Percentiles rank a stretch among this genome's conserved stretches.
Evolutionary conservation across 2,113 vertebrate species (phyloP).

Genomic region (Furnarius figulus): DNA sequence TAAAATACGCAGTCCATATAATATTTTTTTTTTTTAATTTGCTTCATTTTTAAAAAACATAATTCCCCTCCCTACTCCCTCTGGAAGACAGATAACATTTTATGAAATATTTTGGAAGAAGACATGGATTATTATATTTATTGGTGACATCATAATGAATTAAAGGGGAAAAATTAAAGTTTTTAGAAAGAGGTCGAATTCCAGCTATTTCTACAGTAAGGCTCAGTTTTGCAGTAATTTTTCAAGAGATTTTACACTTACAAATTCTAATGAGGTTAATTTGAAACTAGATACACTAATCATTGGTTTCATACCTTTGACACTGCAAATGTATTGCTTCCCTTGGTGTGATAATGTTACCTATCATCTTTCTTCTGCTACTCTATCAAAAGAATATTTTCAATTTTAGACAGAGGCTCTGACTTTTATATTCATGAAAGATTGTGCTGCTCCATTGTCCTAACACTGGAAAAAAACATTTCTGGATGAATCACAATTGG

Average conservation of each 20-base stretch:
- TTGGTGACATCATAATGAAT: conserved; percentile 15
- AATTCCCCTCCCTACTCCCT: neutral
- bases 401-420: neutral
- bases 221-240: conserved; percentile 25
- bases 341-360: neutral
- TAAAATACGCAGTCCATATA: neutral
- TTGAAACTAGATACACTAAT: conserved; percentile 13
- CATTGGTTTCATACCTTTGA: neutral
- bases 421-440: neutral
- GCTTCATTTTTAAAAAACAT: neutral
- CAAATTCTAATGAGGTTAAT: conserved; percentile 4
- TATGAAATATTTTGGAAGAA: conserved; percentile 47
- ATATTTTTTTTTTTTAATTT: neutral
- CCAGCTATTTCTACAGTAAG: neutral
- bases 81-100: neutral
- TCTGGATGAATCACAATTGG: neutral
- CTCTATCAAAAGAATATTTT: neutral
- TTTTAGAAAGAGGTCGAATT: conserved; percentile 46
- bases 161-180: conserved; percentile 20
- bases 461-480: neutral
- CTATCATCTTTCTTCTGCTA: neutral
- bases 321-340: neutral
- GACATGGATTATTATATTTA: conserved; percentile 9
- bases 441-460: neutral
- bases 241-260: neutral